Evolutionary conservation across 2,797 vertebrate genomes (phyloP).

Genomic region (Leptatherina wallacei): DNA sequence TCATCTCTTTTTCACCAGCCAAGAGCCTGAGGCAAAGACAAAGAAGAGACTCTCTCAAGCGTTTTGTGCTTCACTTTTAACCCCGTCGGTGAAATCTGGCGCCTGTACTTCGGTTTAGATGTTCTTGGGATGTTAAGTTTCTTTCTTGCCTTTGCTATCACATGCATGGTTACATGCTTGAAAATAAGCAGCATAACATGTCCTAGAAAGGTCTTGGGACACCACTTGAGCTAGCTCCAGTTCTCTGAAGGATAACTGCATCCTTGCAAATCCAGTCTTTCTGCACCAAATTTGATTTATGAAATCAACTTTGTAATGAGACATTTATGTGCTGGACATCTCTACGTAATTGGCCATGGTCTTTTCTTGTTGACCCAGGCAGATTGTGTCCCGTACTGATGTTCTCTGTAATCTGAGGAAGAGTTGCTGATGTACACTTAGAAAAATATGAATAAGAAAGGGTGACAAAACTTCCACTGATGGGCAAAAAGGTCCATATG

Average conservation of each 20-base stretch:
- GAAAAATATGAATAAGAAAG: background rate
- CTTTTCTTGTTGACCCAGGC: background rate
- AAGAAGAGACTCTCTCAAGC: slow-evolving; percentile 26
- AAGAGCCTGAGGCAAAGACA: slow-evolving; percentile 34
- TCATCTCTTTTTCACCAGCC: slow-evolving; percentile 29
- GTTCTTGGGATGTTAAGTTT: background rate
- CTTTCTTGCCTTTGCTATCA: background rate
- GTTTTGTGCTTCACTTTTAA: slow-evolving; percentile 15
- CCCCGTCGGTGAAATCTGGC: background rate
- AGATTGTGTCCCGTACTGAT: too few relatives aligned
- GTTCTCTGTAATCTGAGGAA: too few relatives aligned
- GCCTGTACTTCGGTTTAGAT: background rate
- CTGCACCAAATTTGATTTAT: background rate
- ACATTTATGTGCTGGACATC: background rate
- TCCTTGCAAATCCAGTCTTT: background rate
- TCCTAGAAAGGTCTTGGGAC: background rate
- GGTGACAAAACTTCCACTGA: background rate
- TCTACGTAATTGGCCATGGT: background rate
- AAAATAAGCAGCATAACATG: background rate
- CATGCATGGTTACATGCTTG: background rate
- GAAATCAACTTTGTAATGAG: background rate
- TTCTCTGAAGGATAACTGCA: background rate
- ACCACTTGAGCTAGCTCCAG: background rate
- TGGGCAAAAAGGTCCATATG: too few relatives aligned
- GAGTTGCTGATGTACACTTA: background rate